Evolutionary conservation across 2,797 vertebrate species (phyloP), one percentile per base, ranked within the genome.

Genomic region (Synanceia verrucosa): DNA sequence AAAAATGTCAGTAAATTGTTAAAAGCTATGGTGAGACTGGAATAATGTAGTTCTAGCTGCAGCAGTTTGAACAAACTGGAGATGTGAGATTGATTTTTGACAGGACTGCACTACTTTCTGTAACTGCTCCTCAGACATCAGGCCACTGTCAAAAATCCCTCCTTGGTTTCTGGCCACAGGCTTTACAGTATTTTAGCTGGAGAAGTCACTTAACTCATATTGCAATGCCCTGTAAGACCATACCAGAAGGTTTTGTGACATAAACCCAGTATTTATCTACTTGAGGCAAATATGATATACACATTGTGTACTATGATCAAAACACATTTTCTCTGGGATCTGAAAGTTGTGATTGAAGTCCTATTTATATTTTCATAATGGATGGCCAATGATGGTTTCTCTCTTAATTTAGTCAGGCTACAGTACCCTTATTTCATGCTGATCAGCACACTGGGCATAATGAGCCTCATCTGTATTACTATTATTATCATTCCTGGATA

Each of bases 381-480:
- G 44, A 68, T 48, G 24, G 9, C 13, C 26, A 18, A 58, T 47
- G 16, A 47, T 36, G 36, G 33, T 7, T 53, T 55, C 9, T 47
- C 26, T 47, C 26, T 34, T 53, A 26, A 43, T 39, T 29, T 24
- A 44, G 18, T 51, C 47, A 56, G 47, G 18, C 34, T 16, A 2
- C 29, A 52, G 28, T 60, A 53, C 47, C 66, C 16, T 16, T 26
- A 44, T 21, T 63, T 36, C 39, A 47, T 66, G 65, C 63, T 78
- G 66, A 68, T 76, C 48, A 75, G 52, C 76, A 34, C 10, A 28
- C 19, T 26, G 19, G 29, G 29, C 34, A 52, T 68, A 75, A 78
- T 67, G n/a, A 56, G 36, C 36, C 73, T 65, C 44, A 60, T 78
- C 63, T 67, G 39, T 58, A 52, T 65, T 13, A 65, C 21, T 62